Evolutionary conservation across 2,888 invertebrate species (phyloP).

Genomic region (Nephrotoma appendiculata): DNA sequence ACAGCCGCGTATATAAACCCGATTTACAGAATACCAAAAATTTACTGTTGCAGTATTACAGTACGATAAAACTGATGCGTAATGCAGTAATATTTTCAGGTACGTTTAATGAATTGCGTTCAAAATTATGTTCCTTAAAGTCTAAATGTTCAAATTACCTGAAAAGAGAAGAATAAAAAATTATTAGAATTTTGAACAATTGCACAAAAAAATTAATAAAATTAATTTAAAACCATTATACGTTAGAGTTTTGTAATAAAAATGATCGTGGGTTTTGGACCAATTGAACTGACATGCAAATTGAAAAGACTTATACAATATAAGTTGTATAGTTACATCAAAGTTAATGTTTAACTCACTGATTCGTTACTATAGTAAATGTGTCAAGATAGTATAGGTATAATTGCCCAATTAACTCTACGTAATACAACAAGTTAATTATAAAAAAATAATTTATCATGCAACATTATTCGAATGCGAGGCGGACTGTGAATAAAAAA

Average conservation of each 20-base stretch:
- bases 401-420: neutral
- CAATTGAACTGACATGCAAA: too few species aligned
- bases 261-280: too few species aligned
- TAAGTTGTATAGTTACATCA: too few species aligned
- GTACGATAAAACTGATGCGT: neutral
- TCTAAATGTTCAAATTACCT: neutral
- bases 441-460: neutral
- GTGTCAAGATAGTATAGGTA: neutral
- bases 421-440: neutral
- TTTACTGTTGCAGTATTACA: neutral
- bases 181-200: neutral
- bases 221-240: neutral
- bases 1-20: neutral
- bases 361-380: neutral
- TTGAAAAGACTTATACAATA: too few species aligned
- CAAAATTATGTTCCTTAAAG: neutral
- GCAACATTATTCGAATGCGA: neutral
- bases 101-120: neutral
- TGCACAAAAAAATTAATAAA: neutral
- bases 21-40: too few species aligned
- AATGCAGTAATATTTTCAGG: neutral
- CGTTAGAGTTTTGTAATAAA: neutral
- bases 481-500: neutral
- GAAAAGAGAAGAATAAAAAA: neutral
- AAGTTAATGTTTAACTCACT: too few species aligned